These are phyloP conservation scores for Drosophila sordidapex DNA, from an alignment of 2,888 invertebrate genomes.

Conservation along the genomic window DNA sequence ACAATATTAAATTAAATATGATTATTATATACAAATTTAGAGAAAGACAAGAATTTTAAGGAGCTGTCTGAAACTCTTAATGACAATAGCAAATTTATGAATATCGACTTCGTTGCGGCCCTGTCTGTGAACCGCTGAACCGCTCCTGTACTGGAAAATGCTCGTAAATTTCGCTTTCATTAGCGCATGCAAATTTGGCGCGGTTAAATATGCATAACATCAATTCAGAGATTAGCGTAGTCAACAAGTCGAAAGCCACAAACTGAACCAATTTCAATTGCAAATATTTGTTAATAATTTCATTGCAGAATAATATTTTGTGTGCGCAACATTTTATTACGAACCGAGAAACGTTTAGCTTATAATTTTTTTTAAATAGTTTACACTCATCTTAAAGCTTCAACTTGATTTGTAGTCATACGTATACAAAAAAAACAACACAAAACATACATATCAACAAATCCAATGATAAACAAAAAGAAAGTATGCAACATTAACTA, in stretches of 20 bases:
- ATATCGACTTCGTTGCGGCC: not conserved
- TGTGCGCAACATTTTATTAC: conserved; percentile 42
- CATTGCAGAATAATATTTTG: conserved; percentile 41
- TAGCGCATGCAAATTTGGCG: conserved; percentile 36
- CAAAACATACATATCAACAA: conserved; percentile 50
- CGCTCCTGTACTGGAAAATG: conserved; percentile 8
- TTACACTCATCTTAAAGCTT: conserved; percentile 46
- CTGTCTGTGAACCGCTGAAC: not conserved
- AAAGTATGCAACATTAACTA: conserved; percentile 80
- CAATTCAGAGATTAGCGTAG: conserved; percentile 53
- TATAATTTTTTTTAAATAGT: conserved; percentile 31
- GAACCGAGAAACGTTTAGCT: conserved; percentile 24
- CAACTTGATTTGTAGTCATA: conserved; percentile 66
- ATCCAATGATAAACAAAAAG: conserved; percentile 69
- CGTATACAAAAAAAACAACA: conserved; percentile 41
- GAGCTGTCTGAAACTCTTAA: not conserved
- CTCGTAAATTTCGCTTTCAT: conserved; percentile 41
- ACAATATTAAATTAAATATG: not conserved
- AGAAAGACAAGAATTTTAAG: not conserved
- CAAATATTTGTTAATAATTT: conserved; percentile 18
- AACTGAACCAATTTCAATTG: conserved; percentile 27
- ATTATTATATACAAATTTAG: not conserved
- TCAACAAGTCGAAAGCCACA: conserved; percentile 59
- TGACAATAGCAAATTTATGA: not conserved
- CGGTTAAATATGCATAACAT: conserved; percentile 49